A percentile compares a stretch with the other conserved stretches of the same genome.
These are phyloP conservation scores for Xanthia togata DNA, from an alignment of 2,888 invertebrate species.

Conservation along the genomic window DNA sequence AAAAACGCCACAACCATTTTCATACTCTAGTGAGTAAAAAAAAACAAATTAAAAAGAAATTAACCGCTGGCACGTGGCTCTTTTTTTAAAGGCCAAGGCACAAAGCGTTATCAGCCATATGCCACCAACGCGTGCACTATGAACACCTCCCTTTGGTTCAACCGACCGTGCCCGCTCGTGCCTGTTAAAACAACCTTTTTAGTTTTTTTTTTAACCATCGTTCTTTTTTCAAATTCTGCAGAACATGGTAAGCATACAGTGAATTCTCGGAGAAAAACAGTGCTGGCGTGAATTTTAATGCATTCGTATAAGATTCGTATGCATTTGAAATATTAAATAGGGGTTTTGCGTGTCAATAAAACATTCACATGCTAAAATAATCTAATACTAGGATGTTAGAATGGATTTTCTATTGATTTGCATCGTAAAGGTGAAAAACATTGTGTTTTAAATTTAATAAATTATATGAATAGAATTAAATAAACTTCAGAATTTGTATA, in stretches of 20 bases:
- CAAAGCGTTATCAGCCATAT: slow-evolving; percentile 82
- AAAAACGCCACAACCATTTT: slow-evolving; percentile 38
- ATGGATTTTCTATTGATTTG: slow-evolving; percentile 62
- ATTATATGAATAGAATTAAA: too few species aligned
- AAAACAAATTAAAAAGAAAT: slow-evolving; percentile 52
- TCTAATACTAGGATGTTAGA: slow-evolving; percentile 40
- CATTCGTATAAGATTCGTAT: slow-evolving; percentile 36
- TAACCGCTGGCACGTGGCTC: slow-evolving; percentile 82
- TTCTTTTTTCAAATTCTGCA: slow-evolving; percentile 53
- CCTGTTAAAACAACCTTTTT: slow-evolving; percentile 40
- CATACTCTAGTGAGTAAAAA: slow-evolving; percentile 63
- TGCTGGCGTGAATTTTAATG: slow-evolving; percentile 59
- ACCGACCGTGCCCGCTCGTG: slow-evolving; percentile 73
- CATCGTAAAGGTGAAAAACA: slow-evolving; percentile 66
- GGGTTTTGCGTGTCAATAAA: slow-evolving; percentile 61
- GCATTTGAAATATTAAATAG: slow-evolving; percentile 61
- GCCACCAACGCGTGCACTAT: slow-evolving; percentile 85
- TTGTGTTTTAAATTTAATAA: too few species aligned
- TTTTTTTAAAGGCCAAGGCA: slow-evolving; percentile 74
- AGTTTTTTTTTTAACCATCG: not conserved
- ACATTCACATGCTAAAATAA: slow-evolving; percentile 54
- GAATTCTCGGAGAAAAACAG: slow-evolving; percentile 62
- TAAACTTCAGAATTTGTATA: too few species aligned
- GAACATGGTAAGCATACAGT: slow-evolving; percentile 34
- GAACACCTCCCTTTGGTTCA: slow-evolving; percentile 66